These are phyloP conservation scores for Kryphioiulus occultus DNA, from an alignment of 2,888 invertebrate genomes.

Conservation along the genomic window DNA sequence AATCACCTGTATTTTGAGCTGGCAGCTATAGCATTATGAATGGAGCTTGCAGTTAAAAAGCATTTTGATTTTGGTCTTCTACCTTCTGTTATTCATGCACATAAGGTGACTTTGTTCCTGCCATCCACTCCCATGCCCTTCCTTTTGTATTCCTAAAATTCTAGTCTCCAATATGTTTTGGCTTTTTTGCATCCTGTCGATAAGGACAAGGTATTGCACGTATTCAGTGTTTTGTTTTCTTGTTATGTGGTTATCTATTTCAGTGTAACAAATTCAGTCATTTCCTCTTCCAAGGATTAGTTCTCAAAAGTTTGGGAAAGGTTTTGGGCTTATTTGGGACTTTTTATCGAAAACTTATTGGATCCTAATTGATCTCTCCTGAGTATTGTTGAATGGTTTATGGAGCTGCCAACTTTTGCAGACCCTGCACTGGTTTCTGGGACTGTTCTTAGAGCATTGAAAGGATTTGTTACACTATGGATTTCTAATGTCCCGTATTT, in stretches of 20 bases:
- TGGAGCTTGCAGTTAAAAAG: neutral
- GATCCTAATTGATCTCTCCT: too few relatives aligned
- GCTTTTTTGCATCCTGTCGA: slow-evolving; percentile 36
- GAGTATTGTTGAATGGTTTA: too few relatives aligned
- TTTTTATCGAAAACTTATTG: too few relatives aligned
- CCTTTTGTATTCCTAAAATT: neutral
- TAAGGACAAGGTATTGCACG: neutral
- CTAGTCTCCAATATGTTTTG: neutral
- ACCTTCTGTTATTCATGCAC: neutral
- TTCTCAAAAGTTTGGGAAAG: neutral
- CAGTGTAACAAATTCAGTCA: slow-evolving; percentile 15
- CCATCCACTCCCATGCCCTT: neutral
- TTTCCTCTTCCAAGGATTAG: neutral
- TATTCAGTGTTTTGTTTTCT: neutral
- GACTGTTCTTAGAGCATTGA: neutral
- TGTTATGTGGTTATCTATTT: neutral
- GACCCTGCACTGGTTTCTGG: neutral
- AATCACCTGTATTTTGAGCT: neutral
- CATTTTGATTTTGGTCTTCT: neutral
- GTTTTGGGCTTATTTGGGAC: neutral
- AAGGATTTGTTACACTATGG: neutral
- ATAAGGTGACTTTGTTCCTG: neutral
- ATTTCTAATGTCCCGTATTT: neutral
- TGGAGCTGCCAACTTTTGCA: too few relatives aligned
- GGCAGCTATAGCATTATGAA: neutral